Evolutionary conservation across 2,113 vertebrate species (phyloP).

Genomic region (Ophiodon elongatus): DNA sequence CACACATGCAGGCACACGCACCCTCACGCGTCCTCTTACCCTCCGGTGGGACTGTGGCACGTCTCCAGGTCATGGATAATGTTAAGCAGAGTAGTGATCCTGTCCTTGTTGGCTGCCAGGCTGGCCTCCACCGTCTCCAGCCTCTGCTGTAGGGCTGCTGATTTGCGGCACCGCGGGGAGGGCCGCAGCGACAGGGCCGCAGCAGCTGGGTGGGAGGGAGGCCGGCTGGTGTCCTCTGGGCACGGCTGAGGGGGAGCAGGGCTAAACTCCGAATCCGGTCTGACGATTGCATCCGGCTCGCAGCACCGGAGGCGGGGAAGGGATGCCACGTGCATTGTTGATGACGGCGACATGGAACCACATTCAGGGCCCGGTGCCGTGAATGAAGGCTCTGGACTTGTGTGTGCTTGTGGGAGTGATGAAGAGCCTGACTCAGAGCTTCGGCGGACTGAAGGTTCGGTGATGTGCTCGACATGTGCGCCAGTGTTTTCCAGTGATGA

Average conservation of each 20-base stretch:
- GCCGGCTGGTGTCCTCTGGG: conserved; percentile 54
- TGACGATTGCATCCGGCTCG: conserved; percentile 34
- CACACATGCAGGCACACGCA: background rate
- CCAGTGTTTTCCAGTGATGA: conserved; percentile 15
- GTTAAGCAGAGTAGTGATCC: conserved; percentile 83
- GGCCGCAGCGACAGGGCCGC: conserved; percentile 65
- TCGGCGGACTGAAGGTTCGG: conserved; percentile 13
- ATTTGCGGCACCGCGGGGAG: conserved; percentile 71
- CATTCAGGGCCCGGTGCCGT: conserved; percentile 21
- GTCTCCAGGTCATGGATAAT: conserved; percentile 85
- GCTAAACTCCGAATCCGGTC: conserved; percentile 32
- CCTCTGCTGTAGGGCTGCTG: conserved; percentile 73
- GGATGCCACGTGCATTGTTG: conserved; percentile 46
- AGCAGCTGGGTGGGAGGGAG: conserved; percentile 76
- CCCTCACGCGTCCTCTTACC: conserved; percentile 67
- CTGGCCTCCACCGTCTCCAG: conserved; percentile 81
- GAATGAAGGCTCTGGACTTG: conserved; percentile 22
- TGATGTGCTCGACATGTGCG: background rate
- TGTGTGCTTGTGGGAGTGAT: conserved; percentile 26
- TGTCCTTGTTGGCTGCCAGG: conserved; percentile 83
- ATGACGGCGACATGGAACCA: conserved; percentile 39
- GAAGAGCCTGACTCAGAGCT: conserved; percentile 21
- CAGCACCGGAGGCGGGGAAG: conserved; percentile 28
- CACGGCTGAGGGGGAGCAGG: conserved; percentile 16
- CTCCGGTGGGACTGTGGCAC: conserved; percentile 69